Conservation (phyloP, 2,797 vertebrate genomes). For the Hydrophis major region DNA sequence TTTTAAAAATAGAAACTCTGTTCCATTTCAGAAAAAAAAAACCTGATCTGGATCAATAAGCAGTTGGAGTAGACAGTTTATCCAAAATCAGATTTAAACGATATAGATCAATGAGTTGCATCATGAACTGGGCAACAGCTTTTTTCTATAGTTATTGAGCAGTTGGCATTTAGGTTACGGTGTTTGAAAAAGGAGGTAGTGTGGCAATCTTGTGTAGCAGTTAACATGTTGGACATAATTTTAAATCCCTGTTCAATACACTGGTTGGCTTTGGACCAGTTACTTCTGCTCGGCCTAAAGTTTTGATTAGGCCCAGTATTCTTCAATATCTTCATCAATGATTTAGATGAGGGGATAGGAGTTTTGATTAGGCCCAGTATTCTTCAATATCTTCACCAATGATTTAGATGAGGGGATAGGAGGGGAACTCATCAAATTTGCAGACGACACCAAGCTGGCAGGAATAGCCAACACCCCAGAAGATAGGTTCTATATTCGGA, state of each 20-base stretch:
- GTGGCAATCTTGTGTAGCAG: background rate
- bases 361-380: background rate
- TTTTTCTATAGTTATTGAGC: background rate
- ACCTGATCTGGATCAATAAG: background rate
- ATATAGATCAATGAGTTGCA: background rate
- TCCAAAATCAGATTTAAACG: background rate
- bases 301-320: background rate
- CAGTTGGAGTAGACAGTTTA: background rate
- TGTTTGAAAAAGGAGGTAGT: background rate
- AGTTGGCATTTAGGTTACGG: background rate
- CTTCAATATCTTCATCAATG: background rate
- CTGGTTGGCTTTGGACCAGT: too few relatives aligned
- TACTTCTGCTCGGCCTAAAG: background rate
- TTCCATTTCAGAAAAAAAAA: background rate
- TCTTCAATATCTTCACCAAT: background rate
- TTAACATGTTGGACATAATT: background rate
- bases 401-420: background rate
- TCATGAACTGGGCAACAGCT: background rate
- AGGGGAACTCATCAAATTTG: background rate
- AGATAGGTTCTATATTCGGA: background rate
- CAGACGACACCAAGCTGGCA: background rate
- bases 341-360: background rate
- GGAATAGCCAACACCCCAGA: background rate
- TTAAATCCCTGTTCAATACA: background rate
- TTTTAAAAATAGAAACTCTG: background rate